Percentiles rank a stretch among this genome's conserved stretches.
Conservation (phyloP, 30 jellyfish, hydroid and myxozoan genomes). For the Aurelia aurita region DNA sequence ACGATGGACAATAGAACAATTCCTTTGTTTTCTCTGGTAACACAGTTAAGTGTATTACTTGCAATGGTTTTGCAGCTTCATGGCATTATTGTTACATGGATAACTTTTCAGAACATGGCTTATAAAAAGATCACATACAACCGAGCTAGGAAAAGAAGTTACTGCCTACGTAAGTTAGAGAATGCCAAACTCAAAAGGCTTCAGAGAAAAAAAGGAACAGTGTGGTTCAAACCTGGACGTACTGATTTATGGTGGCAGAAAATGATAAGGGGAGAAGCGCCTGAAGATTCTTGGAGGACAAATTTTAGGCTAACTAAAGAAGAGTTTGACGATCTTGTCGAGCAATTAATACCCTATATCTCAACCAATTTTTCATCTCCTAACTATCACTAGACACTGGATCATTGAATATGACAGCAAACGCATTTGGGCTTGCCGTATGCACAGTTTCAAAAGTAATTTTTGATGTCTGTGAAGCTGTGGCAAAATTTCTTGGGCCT, state of each 20-base stretch:
- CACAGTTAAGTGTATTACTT: too few relatives aligned
- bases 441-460: conserved; percentile 24
- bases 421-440: conserved; percentile 45
- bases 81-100: too few relatives aligned
- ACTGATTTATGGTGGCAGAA: conserved; percentile 22
- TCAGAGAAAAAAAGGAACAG: background rate
- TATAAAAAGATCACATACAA: background rate
- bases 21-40: too few relatives aligned
- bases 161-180: background rate
- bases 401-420: conserved; percentile 37
- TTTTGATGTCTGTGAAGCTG: conserved; percentile 35
- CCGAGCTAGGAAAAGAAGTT: too few relatives aligned
- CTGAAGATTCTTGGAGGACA: conserved; percentile 10
- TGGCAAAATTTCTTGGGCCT: conserved; percentile 47
- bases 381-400: conserved; percentile 31
- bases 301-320: background rate
- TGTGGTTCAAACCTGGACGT: conserved; percentile 10
- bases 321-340: too few relatives aligned
- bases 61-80: too few relatives aligned
- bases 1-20: too few relatives aligned
- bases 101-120: too few relatives aligned
- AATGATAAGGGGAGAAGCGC: background rate
- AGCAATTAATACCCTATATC: too few relatives aligned
- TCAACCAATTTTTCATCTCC: too few relatives aligned
- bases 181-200: background rate